Conservation (phyloP, 2,797 vertebrate species). For the Pangasius sanitwongsei region DNA sequence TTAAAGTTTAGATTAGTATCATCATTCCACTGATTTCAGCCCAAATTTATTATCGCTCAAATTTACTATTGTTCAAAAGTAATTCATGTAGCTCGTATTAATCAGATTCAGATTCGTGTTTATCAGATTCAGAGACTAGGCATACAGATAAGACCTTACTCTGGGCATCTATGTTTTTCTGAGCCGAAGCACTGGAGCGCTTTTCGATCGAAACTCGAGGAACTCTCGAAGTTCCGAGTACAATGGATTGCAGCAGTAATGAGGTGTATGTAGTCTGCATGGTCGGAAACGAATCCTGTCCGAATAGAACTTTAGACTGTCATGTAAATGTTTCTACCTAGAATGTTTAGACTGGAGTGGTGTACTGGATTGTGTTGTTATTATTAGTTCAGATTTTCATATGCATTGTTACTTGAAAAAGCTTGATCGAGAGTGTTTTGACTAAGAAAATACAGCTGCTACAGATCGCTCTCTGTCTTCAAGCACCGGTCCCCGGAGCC, state of each 20-base stretch:
- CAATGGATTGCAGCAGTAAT: neutral
- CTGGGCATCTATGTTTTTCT: neutral
- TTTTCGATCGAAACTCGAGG: neutral
- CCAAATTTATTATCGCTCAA: neutral
- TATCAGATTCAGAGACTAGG: neutral
- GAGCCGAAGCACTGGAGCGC: neutral
- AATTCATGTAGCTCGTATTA: neutral
- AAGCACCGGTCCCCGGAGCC: neutral
- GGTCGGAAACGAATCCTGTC: neutral
- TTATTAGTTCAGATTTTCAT: neutral
- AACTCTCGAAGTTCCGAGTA: neutral
- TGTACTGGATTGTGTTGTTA: neutral
- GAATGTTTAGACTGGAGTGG: neutral
- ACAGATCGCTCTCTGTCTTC: neutral
- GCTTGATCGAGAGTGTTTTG: neutral
- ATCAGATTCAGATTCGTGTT: neutral
- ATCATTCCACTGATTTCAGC: neutral
- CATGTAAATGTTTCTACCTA: neutral
- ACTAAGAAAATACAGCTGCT: neutral
- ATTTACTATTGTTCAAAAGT: neutral
- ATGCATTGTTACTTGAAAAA: neutral
- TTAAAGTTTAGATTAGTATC: neutral
- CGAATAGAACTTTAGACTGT: neutral
- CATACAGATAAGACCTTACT: neutral
- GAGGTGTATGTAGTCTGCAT: neutral